These are phyloP conservation scores for Lateolabrax maculatus DNA, from an alignment of 2,797 vertebrate genomes.

Conservation along the genomic window DNA sequence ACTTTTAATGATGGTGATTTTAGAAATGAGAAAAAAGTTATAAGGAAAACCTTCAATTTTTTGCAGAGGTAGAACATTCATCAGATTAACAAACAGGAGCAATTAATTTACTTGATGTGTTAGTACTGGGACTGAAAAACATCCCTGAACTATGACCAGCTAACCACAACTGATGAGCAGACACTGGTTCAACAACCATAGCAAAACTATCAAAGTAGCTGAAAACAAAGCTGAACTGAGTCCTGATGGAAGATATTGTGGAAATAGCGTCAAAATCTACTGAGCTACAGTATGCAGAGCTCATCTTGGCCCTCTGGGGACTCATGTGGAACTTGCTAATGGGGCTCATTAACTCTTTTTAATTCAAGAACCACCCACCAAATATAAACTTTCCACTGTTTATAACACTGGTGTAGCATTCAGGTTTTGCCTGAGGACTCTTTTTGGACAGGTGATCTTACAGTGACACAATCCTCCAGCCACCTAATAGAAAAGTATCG, in stretches of 20 bases:
- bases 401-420: background rate
- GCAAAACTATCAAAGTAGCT: background rate
- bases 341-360: conserved; percentile 20
- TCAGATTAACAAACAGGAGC: conserved; percentile 16
- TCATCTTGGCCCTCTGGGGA: conserved; percentile 1
- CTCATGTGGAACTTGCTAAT: conserved; percentile 20
- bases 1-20: conserved; percentile 12
- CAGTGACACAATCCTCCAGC: background rate
- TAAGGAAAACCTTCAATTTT: background rate
- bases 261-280: conserved; percentile 8
- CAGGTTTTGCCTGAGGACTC: background rate
- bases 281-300: conserved; percentile 4
- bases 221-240: background rate
- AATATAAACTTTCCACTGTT: conserved; percentile 3
- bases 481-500: background rate
- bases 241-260: conserved; percentile 14
- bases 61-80: too few relatives aligned
- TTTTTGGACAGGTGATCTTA: background rate
- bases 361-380: conserved; percentile 10
- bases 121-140: conserved; percentile 1
- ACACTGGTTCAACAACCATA: background rate
- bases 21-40: background rate
- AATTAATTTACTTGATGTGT: conserved; percentile 5
- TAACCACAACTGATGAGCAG: background rate
- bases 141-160: conserved; percentile 5